Conservation (phyloP, 2,797 vertebrate species). For the Xerus rutilus region DNA sequence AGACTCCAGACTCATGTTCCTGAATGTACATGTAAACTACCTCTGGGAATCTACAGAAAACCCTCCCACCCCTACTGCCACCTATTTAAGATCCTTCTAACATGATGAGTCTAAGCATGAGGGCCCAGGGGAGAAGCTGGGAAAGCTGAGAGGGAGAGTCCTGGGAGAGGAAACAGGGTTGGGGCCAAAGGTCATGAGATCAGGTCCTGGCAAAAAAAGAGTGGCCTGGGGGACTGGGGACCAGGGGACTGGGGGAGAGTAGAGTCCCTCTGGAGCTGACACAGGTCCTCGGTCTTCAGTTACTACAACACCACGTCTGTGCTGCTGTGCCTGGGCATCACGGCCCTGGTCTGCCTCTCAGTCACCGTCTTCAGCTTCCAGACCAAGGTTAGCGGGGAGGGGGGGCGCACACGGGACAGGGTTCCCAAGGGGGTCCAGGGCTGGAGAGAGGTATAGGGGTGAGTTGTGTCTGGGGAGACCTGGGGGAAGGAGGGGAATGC, state of each 20-base stretch:
- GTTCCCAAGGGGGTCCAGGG: not conserved
- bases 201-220: rapidly evolving
- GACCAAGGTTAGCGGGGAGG: conserved; percentile 91
- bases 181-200: not conserved
- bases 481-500: not conserved
- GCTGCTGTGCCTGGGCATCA: conserved; percentile 95
- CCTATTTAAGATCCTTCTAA: not conserved
- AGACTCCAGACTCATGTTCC: not conserved
- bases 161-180: not conserved
- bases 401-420: not conserved
- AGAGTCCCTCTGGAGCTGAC: not conserved
- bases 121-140: not conserved
- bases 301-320: conserved; percentile 96
- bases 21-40: not conserved
- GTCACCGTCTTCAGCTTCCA: conserved; percentile 97
- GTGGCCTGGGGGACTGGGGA: too few species aligned
- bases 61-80: not conserved
- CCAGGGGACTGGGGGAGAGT: not conserved
- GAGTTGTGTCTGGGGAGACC: not conserved
- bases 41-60: not conserved
- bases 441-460: not conserved
- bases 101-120: not conserved
- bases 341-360: conserved; percentile 93
- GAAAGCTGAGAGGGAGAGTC: not conserved
- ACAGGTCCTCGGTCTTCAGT: conserved; percentile 87